Percentiles rank a stretch among this genome's conserved stretches.
Conservation (phyloP, 2,888 invertebrate genomes). For the Caenorhabditis afra region DNA sequence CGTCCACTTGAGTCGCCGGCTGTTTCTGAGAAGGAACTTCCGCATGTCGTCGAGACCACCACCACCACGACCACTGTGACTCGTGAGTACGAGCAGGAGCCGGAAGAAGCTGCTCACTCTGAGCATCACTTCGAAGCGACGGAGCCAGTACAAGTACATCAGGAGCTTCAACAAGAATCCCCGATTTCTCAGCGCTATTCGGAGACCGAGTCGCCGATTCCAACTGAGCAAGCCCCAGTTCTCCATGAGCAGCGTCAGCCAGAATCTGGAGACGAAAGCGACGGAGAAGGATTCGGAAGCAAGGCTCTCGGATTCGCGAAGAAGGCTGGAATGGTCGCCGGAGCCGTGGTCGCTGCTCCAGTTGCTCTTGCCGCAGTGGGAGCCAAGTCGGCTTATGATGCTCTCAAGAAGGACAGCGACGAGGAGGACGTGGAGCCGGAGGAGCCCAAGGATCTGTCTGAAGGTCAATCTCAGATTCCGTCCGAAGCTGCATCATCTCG, state of each 20-base stretch:
- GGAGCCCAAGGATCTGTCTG: conserved; percentile 1
- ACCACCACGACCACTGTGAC: conserved; percentile 35
- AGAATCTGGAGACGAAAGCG: conserved; percentile 39
- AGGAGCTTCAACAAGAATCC: too few relatives aligned
- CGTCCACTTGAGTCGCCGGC: conserved; percentile 27
- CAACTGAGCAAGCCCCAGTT: not conserved
- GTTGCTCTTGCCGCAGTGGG: conserved; percentile 70
- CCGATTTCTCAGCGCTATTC: too few relatives aligned
- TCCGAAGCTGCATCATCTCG: too few relatives aligned
- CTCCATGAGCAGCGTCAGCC: not conserved
- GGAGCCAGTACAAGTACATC: too few relatives aligned
- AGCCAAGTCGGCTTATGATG: conserved; percentile 69
- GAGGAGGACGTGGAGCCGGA: conserved; percentile 41
- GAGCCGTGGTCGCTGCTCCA: conserved; percentile 70
- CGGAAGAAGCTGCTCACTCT: conserved; percentile 1
- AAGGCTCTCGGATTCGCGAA: conserved; percentile 66
- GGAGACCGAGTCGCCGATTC: too few relatives aligned
- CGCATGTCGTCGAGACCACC: conserved; percentile 18
- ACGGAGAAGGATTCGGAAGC: conserved; percentile 53
- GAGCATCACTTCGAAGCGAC: not conserved
- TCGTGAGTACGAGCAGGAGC: conserved; percentile 19
- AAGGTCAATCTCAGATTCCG: not conserved
- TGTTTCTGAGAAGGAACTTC: conserved; percentile 17
- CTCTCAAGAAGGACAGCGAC: conserved; percentile 56
- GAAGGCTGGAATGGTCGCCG: conserved; percentile 70